Conservation (phyloP, 2,113 vertebrate genomes). For the Hydrochoerus hydrochaeris region DNA sequence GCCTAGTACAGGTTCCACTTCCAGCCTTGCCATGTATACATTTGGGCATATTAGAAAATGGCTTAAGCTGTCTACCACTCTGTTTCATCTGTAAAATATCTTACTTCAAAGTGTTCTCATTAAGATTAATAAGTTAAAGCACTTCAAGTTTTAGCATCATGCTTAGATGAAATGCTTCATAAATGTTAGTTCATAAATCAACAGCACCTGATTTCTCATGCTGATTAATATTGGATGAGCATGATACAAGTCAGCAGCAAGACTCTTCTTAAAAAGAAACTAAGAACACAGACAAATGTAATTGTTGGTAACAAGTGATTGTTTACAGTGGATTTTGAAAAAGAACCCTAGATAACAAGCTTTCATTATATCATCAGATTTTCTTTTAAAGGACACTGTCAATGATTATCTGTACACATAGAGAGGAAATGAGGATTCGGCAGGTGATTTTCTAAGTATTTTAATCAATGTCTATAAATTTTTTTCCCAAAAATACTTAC, state of each 20-base stretch:
- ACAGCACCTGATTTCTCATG: neutral
- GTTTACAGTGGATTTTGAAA: neutral
- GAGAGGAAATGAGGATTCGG: neutral
- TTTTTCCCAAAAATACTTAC: neutral
- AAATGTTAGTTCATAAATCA: neutral
- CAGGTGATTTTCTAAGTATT: neutral
- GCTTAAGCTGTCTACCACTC: neutral
- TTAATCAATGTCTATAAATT: neutral
- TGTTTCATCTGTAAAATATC: neutral
- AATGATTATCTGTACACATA: neutral
- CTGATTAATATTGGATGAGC: neutral
- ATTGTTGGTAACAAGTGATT: neutral
- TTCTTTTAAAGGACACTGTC: neutral
- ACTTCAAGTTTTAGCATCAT: neutral
- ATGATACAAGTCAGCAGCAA: neutral
- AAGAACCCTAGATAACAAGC: neutral
- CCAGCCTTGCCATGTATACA: neutral
- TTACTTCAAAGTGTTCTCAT: neutral
- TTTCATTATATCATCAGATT: neutral
- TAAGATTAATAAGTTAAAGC: neutral
- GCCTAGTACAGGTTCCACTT: neutral
- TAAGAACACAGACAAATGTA: neutral
- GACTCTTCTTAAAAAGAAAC: neutral
- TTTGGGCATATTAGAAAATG: neutral
- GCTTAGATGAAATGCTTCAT: slow-evolving; percentile 22